Base-by-base conservation (phyloP, 2,797 vertebrate genomes). In the Phalloptychus januarius region DNA sequence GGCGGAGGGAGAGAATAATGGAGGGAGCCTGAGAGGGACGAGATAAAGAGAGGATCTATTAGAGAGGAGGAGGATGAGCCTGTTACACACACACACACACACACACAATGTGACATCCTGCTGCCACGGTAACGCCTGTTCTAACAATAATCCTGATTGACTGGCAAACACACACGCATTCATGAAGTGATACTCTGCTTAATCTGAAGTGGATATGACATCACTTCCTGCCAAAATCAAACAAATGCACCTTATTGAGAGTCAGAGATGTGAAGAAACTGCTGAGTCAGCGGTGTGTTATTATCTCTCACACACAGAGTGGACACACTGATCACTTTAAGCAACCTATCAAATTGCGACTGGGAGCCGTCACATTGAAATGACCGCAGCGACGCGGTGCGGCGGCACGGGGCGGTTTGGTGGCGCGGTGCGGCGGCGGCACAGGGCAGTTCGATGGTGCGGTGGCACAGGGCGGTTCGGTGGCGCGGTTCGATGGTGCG, bases 31-130 rank as follows among this genome's bases (percentile, higher is more conserved):
- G 88, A 91, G 88, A 93, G 86, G 79, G 76, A 81, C 20, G 78
- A 91, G 82, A 91, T 88, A 92, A 87, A 91, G 83, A 86, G 72
- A 82, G 79, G 81, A 89, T 90, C 84, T 90, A 91, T 88, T 87
- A 89, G 83, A 90, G 76, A 46, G 79, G 79, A 50, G 80, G 79
- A 83, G 81, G 71, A 80, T 69, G 80, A 85, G 85, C 67, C 77
- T 80, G 76, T 73, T 45, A 82, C 45, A 80, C 75, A 48, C 58
- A 36, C 54, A 79, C 46, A 85, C 77, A 73, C 72, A 58, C 54
- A 58, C 54, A 79, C 75, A 84, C 18, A 63, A 72, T 12, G 25
- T 67, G 76, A 85, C 80, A 80, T 76, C 72, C 58, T 65, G 56
- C 63, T 77, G 82, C 88, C 87, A 87, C 79, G 76, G 86, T 78